Evolutionary conservation across 1,140 invertebrate species (phyloP), one percentile per base, ranked within the genome.

Genomic region (Drosophila orosa): DNA sequence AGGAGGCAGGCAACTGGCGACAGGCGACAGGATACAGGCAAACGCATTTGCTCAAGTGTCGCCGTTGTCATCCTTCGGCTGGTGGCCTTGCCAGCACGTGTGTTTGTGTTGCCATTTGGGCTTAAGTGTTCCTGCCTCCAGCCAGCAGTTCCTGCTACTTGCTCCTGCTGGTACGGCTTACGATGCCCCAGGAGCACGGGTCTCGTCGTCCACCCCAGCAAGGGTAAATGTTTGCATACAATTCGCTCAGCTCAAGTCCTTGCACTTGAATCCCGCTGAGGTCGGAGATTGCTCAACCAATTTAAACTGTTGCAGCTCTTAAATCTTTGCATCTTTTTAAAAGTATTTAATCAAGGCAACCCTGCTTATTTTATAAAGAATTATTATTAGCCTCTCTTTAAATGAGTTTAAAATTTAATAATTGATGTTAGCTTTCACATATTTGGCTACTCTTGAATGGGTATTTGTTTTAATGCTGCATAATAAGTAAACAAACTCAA

Each of bases 51-150:
- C 65, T 65, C 60, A 66, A 68, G 65, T 68, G 65, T 27, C 50
- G 27, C 17, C 74, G 42, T 39, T 76, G 66, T 44, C 60, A 60
- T 73, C 39, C 47, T 59, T 48, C 40, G 54, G 17, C 31, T 58
- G 37, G 44, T 55, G 63, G 39, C 65, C 65, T 37, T 80, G 48
- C 59, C 58, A 75, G 62, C 55, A 80, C 62, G 59, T 85, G 62
- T 73, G 81, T 71, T 85, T 77, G 73, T 65, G 55, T 78, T 85
- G 73, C 63, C 63, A 37, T 73, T 69, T 50, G 63, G 63, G 67
- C 77, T 73, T 77, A 76, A 84, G 54, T 71, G 54, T 72, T 71
- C 48, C 37, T 68, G 54, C 57, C 50, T 17, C 22, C 55, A 58
- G 39, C 29, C 25, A 17, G 39, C 39, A 45, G 39, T 59, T 65